Conservation (phyloP, 2,113 vertebrate genomes). For the Pandion haliaetus region DNA sequence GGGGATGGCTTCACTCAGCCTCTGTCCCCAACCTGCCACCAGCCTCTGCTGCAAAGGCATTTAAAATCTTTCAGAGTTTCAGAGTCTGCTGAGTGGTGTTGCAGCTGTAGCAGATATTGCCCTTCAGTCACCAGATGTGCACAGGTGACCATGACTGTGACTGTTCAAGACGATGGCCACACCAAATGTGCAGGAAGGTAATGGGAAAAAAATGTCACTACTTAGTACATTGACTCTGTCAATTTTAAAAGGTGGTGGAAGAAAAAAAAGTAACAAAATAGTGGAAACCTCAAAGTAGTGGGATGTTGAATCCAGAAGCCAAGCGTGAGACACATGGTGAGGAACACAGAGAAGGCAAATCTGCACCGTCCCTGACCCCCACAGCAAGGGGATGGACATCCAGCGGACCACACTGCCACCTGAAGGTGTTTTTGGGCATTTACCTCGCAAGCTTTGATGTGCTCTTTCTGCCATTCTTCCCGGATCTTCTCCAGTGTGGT, state of each 20-base stretch:
- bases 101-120: background rate
- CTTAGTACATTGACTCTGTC: background rate
- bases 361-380: rapidly evolving
- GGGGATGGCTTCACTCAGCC: background rate
- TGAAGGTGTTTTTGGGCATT: background rate
- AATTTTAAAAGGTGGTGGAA: background rate
- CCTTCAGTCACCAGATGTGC: rapidly evolving
- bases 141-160: background rate
- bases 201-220: background rate
- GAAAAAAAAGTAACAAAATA: background rate
- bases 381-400: background rate
- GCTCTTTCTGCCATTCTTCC: conserved; percentile 91
- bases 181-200: rapidly evolving
- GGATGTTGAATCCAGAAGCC: background rate
- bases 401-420: rapidly evolving
- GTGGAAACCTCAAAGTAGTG: background rate
- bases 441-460: conserved; percentile 89
- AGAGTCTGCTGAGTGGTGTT: background rate
- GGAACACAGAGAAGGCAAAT: background rate
- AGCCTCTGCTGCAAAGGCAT: background rate
- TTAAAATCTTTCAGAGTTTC: background rate
- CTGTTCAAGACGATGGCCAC: background rate
- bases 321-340: background rate
- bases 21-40: background rate
- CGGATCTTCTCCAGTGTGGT: conserved; percentile 75